Conservation (phyloP, 1,140 invertebrate genomes). For the Drosophila ananassae region DNA sequence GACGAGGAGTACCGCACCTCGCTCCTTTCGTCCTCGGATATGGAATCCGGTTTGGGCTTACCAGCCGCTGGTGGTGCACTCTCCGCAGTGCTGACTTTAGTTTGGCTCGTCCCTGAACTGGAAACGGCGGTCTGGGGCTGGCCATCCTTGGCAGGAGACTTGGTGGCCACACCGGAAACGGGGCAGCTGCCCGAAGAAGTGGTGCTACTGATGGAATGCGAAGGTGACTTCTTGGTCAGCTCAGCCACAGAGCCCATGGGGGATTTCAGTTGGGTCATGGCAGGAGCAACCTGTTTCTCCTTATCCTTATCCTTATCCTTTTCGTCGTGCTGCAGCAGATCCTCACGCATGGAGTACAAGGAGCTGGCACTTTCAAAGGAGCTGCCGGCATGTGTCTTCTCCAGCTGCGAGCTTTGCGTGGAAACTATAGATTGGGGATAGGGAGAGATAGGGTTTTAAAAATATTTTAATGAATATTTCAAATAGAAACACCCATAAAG, state of each 20-base stretch:
- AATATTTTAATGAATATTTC: not conserved
- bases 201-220: constrained; percentile 86
- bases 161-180: constrained; percentile 84
- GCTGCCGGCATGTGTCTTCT: constrained; percentile 88
- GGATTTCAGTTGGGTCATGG: constrained; percentile 41
- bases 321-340: constrained; percentile 85
- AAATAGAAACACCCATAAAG: not conserved
- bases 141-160: constrained; percentile 59
- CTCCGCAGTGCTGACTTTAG: constrained; percentile 49
- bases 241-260: constrained; percentile 61
- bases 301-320: constrained; percentile 36
- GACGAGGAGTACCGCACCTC: constrained; percentile 89
- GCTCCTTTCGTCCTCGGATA: constrained; percentile 88
- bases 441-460: not conserved
- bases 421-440: constrained; percentile 61
- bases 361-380: constrained; percentile 93
- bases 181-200: constrained; percentile 88
- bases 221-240: constrained; percentile 74
- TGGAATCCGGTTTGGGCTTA: constrained; percentile 84
- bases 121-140: constrained; percentile 61
- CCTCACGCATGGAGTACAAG: constrained; percentile 89
- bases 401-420: constrained; percentile 85
- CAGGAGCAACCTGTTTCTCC: not conserved
- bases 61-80: not conserved
- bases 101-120: constrained; percentile 29